These are phyloP conservation scores for Otus sunia DNA, from an alignment of 2,113 vertebrate genomes.

Conservation along the genomic window DNA sequence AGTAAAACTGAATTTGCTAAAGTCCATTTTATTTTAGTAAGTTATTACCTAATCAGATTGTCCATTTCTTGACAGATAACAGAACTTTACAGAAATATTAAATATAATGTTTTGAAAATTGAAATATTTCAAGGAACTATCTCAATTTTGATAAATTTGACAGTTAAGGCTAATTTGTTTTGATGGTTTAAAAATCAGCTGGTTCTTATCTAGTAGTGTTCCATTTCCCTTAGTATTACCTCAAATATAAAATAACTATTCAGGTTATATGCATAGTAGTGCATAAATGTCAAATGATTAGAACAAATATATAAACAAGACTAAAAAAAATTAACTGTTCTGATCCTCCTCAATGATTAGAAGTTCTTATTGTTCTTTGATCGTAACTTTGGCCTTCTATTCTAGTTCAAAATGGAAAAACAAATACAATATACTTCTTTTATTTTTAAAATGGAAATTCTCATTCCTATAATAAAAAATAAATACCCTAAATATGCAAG, in stretches of 20 bases:
- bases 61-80: neutral
- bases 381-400: neutral
- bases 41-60: neutral
- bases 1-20: neutral
- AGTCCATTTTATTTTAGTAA: neutral
- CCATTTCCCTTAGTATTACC: neutral
- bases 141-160: neutral
- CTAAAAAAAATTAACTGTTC: neutral
- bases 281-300: neutral
- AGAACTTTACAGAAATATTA: neutral
- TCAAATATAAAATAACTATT: neutral
- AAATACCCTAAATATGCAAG: neutral
- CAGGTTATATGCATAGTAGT: neutral
- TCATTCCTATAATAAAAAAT: neutral
- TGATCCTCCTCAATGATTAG: neutral
- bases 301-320: neutral
- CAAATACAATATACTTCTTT: accelerated
- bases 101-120: neutral
- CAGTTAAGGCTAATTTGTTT: neutral
- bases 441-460: neutral
- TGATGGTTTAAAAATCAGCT: neutral
- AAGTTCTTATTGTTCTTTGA: neutral
- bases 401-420: neutral
- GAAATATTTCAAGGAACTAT: neutral
- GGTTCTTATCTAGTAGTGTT: neutral